Evolutionary conservation across 2,113 vertebrate species (phyloP).

Genomic region (Boulengeromyrus knoepffleri): DNA sequence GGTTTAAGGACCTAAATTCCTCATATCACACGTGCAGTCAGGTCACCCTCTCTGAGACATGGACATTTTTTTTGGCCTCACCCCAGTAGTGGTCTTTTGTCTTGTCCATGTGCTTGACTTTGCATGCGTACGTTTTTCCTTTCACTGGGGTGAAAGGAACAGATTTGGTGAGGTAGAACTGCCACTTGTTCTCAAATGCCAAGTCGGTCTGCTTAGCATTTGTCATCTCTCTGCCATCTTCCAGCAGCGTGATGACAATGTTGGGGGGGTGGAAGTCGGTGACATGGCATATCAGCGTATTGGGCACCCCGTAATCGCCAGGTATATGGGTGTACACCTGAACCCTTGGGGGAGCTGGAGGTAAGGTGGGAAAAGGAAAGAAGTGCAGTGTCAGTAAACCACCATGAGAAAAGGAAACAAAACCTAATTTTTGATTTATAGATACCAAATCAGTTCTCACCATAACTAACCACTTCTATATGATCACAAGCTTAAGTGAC

Average conservation of each 20-base stretch:
- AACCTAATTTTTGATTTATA: background rate
- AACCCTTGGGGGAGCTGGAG: constrained; percentile 44
- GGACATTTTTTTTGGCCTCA: constrained; percentile 33
- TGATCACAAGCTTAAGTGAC: background rate
- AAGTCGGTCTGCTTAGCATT: constrained; percentile 40
- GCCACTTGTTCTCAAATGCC: constrained; percentile 69
- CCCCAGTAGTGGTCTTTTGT: constrained; percentile 32
- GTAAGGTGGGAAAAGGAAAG: background rate
- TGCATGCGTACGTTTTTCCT: constrained; percentile 14
- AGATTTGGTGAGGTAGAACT: constrained; percentile 62
- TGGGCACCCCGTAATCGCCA: background rate
- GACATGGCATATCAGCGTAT: constrained; percentile 67
- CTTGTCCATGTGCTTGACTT: constrained; percentile 16
- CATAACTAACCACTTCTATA: background rate
- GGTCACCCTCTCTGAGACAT: background rate
- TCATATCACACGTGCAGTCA: background rate
- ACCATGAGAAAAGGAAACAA: background rate
- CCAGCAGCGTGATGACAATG: constrained; percentile 54
- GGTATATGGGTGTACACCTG: constrained; percentile 64
- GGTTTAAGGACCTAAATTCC: background rate
- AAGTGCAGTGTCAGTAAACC: background rate
- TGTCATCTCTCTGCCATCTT: constrained; percentile 4
- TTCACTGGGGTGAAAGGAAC: constrained; percentile 31
- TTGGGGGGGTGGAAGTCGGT: constrained; percentile 65
- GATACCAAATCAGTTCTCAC: background rate